These are phyloP conservation scores for human DNA, from an alignment of 2,113 vertebrate species.

Conservation along the genomic window GRCh38 chr6:79655001-79655500, in stretches of 20 bases:
- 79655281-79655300: no score
- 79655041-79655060: background rate
- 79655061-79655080: fast-evolving
- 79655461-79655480: background rate
- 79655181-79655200: background rate
- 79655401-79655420: background rate
- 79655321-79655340: background rate
- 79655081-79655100: no score
- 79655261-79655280: background rate
- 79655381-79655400: background rate
- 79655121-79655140: background rate
- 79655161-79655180: background rate
- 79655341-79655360: background rate
- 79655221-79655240: background rate
- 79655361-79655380: background rate
- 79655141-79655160: background rate
- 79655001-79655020: background rate
- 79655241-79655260: background rate
- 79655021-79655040: background rate
- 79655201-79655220: background rate
- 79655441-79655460: background rate
- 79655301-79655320: background rate
- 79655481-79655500: background rate
- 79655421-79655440: background rate
- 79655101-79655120: no score